phyloP scores from a whole-genome alignment of 2,888 invertebrate genomes.

The Machimus rusticus region DNA sequence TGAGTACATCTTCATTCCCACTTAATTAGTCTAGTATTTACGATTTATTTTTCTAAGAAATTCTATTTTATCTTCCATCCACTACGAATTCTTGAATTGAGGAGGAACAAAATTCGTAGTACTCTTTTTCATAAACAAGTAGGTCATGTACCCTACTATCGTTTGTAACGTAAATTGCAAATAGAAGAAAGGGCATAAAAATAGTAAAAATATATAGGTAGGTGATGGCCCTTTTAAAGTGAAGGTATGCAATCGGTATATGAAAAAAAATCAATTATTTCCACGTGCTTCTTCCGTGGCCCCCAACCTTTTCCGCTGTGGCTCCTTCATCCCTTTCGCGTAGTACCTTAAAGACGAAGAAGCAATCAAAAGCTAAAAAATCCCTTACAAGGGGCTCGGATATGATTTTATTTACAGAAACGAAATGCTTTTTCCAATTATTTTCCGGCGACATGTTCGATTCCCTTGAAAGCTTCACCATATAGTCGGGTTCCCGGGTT shows the following conservation, averaged over 20 bases:
- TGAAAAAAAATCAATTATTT: not conserved
- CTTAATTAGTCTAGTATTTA: no score
- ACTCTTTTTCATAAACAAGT: no score
- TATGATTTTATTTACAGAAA: conserved; percentile 1
- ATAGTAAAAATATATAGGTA: not conserved
- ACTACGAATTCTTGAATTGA: no score
- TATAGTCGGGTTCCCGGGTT: not conserved
- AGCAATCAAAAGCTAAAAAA: conserved; percentile 7
- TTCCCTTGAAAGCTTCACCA: not conserved
- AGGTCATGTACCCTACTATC: no score
- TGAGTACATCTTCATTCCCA: no score
- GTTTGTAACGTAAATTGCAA: not conserved
- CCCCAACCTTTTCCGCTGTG: not conserved
- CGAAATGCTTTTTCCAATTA: not conserved
- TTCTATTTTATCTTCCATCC: no score
- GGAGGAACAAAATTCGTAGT: no score
- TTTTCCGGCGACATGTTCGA: not conserved
- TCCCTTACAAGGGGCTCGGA: not conserved
- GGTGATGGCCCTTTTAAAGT: not conserved
- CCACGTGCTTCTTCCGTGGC: not conserved
- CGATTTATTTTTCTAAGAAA: no score
- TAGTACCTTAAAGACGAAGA: not conserved
- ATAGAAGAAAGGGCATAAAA: not conserved
- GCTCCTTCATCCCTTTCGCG: not conserved
- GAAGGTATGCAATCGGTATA: not conserved